Conservation (phyloP, 2,113 vertebrate genomes). For the Notechis scutatus region DNA sequence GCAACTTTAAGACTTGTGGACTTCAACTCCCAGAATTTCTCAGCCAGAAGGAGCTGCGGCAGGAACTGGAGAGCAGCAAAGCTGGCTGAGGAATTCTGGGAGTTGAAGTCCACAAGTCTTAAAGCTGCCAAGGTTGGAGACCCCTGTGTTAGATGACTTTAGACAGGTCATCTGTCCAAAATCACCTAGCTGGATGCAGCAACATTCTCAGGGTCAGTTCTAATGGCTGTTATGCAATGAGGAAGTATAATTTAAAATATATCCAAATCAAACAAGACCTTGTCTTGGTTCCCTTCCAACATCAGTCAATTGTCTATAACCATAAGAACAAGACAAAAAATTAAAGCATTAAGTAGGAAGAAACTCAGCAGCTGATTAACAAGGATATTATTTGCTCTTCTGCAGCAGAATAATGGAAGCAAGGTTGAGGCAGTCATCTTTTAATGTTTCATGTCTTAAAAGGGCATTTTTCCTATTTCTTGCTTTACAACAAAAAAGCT, state of each 20-base stretch:
- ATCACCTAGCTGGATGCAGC: neutral
- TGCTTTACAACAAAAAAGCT: neutral
- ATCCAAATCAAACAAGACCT: constrained; percentile 38
- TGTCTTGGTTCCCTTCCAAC: neutral
- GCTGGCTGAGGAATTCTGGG: no score
- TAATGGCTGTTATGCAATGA: constrained; percentile 35
- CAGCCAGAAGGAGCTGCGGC: no score
- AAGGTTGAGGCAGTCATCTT: neutral
- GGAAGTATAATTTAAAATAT: constrained; percentile 34
- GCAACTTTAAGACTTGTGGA: no score
- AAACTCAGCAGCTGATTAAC: neutral
- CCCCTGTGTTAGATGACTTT: neutral
- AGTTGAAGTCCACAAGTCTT: no score
- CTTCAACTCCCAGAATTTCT: no score
- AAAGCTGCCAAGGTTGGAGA: no score
- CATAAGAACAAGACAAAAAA: neutral
- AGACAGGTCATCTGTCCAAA: constrained; percentile 6
- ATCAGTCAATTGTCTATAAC: neutral
- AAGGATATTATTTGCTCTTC: neutral
- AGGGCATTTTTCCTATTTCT: neutral
- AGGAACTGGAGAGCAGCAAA: no score
- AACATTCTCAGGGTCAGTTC: constrained; percentile 39
- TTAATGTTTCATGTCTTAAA: neutral
- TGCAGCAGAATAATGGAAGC: neutral
- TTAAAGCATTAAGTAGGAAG: neutral